Evolutionary conservation across 1,140 invertebrate genomes (phyloP).

Genomic region (Hyposmocoma kahamanoa): DNA sequence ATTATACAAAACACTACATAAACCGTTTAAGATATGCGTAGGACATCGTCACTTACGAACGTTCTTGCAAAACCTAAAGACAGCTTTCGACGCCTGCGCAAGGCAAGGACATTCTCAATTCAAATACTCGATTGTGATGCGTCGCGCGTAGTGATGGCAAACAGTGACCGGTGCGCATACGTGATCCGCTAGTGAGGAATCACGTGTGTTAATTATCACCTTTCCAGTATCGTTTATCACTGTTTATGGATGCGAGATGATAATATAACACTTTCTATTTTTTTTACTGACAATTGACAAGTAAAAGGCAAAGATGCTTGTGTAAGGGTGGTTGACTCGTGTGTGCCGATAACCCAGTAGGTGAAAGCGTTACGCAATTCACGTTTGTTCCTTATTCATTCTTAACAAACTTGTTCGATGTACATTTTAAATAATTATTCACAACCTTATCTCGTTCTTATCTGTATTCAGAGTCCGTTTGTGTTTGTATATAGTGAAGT

Average conservation of each 20-base stretch:
- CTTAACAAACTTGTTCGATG: slow-evolving; percentile 6
- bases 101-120: slow-evolving; percentile 48
- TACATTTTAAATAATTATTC: too few relatives aligned
- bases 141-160: slow-evolving; percentile 7
- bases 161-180: slow-evolving; percentile 9
- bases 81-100: slow-evolving; percentile 51
- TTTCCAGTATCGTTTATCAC: slow-evolving; percentile 21
- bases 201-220: slow-evolving; percentile 28
- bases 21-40: slow-evolving; percentile 29
- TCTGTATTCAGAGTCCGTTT: slow-evolving; percentile 26
- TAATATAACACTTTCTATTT: slow-evolving; percentile 21
- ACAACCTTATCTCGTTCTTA: slow-evolving; percentile 23
- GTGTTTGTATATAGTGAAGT: slow-evolving; percentile 32
- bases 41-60: slow-evolving; percentile 32
- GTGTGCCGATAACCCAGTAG: too few relatives aligned
- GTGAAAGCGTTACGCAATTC: slow-evolving; percentile 26
- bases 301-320: slow-evolving; percentile 17
- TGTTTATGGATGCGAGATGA: slow-evolving; percentile 1
- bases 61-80: slow-evolving; percentile 46
- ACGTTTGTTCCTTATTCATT: slow-evolving; percentile 24
- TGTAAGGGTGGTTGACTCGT: slow-evolving; percentile 20
- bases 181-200: slow-evolving; percentile 14
- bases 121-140: slow-evolving; percentile 28
- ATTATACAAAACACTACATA: neutral
- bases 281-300: slow-evolving; percentile 19